Percentiles rank a stretch among this genome's conserved stretches.
phyloP scores from a whole-genome alignment of 2,888 invertebrate genomes.

The Pachliopta kotzebuea region DNA sequence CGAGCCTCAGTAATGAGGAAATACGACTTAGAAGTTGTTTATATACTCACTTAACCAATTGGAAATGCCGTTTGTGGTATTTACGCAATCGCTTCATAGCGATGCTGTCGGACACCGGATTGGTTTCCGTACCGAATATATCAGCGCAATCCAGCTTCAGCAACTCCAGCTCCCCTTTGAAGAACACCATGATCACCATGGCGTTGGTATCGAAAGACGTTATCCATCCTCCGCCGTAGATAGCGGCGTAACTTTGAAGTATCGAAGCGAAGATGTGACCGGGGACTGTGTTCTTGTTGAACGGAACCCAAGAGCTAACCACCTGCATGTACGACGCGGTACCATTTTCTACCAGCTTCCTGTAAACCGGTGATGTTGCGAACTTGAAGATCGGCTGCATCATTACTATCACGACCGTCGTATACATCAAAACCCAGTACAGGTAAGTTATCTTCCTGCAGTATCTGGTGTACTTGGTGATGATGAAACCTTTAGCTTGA shows the following conservation, averaged over 20 bases:
- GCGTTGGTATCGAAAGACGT: constrained; percentile 66
- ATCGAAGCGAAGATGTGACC: constrained; percentile 56
- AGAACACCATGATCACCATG: constrained; percentile 69
- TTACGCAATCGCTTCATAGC: constrained; percentile 46
- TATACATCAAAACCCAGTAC: constrained; percentile 64
- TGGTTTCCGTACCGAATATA: constrained; percentile 49
- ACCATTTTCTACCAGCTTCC: constrained; percentile 52
- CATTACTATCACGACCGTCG: constrained; percentile 57
- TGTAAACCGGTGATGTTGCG: constrained; percentile 47
- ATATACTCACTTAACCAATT: constrained; percentile 59
- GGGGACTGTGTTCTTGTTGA: constrained; percentile 50
- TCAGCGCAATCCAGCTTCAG: constrained; percentile 51
- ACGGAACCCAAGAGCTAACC: constrained; percentile 69
- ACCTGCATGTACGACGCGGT: constrained; percentile 55
- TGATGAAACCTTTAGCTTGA: constrained; percentile 40
- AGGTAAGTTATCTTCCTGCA: constrained; percentile 60
- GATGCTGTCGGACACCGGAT: constrained; percentile 33
- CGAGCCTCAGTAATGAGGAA: too few relatives aligned
- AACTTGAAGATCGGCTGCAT: constrained; percentile 54
- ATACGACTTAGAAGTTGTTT: too few relatives aligned
- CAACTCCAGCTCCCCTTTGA: constrained; percentile 59
- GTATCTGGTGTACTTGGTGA: constrained; percentile 52
- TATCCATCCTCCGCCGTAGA: constrained; percentile 69
- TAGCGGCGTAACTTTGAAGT: constrained; percentile 59
- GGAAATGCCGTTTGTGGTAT: constrained; percentile 57